Base-by-base conservation (phyloP, 2,113 vertebrate species). In the Chaetops frenatus region DNA sequence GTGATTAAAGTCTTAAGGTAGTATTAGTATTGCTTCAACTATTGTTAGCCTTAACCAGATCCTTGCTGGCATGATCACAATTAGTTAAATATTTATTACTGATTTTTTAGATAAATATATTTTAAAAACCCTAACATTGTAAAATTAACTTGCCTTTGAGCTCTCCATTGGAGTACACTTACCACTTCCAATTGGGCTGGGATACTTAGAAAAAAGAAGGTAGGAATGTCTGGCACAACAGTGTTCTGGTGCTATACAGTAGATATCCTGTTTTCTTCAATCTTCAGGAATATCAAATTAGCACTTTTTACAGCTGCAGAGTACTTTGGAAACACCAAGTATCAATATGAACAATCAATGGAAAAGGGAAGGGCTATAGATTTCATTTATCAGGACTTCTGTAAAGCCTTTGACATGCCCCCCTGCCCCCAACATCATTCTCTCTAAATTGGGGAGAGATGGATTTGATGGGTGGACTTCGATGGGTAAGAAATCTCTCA, bases 101-200 rank as follows among this genome's bases (percentile, higher is more conserved):
- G 9, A n/a, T 23, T 47, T 38, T 90, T 86, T 36, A 10, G 1
- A 42, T 28, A 20, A 42, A 69, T 48, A 42, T 29, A 58, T 51
- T 66, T 54, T 31, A 0, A 42, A 57, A 66, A 6, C 3, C 2
- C 7, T 14, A 44, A 1, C 12, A 62, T 31, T 54, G 5, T 58
- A 22, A 48, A 51, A 27, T 23, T 6, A 50, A 20, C 12, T 77
- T 78, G 23, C 9, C 38, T 86, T 89, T 91, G 17, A 62, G 14
- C 17, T 67, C 2, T 62, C 5, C 27, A 10, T 29, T 70, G 42
- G 15, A 81, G 11, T 71, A 48, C 9, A 14, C 9, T 61, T 88
- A 23, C 21, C 9, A n/a, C 35, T 86, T 90, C 0, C 0, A 11
- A 65, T 3, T 85, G 33, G n/a, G 15, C 25, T 70, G 16, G 12